Evolutionary conservation across 35 echinoderm and acorn worm species (phyloP), one percentile per base, ranked within the genome.

Genomic region (Patiria miniata): DNA sequence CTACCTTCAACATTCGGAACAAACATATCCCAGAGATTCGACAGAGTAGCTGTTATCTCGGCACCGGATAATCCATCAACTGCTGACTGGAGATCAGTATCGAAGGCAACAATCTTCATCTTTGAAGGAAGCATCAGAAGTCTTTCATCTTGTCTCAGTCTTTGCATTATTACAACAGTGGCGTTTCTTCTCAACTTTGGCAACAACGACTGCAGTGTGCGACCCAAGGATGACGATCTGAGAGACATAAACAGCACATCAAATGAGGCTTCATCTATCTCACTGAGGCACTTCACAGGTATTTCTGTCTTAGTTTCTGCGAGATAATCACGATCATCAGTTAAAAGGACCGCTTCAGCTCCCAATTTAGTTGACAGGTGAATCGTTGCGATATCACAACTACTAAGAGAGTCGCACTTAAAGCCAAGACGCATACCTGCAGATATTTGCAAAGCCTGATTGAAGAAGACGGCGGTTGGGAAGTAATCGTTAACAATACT

Each of bases 21-120:
- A 26, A 83, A 42, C 39, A 44, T 81, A 10, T 83, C 26, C 81
- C 81, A 83, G 33, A 83, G 36, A 33, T 83, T 51, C 21, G n/a
- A 1, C 47, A 83, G 0, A 0, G 15, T 15, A 28, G 15, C 2
- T 30, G 51, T 33, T 6, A 83, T 83, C 21, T 83, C 81, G 55
- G 6, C 8, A 21, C 21, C 33, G 28, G 81, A 29, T 16, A 83
- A 34, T 29, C 42, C 44, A 55, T 83, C 47, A 5, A 83, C 8
- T 23, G 51, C 81, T 22, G 23, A 56, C 55, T 42, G 51, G 30
- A 83, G 54, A 54, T 54, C 7, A 10, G 54, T 52, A 55, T 57
- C 26, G 7, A 83, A 54, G 14, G 22, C 9, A 40, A 83, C 54
- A 17, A 83, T 32, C 54, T 83, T 83, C 47, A 83, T 56, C 36